These are phyloP conservation scores for Heliconius aoede DNA, from an alignment of 2,888 invertebrate species.

Conservation along the genomic window DNA sequence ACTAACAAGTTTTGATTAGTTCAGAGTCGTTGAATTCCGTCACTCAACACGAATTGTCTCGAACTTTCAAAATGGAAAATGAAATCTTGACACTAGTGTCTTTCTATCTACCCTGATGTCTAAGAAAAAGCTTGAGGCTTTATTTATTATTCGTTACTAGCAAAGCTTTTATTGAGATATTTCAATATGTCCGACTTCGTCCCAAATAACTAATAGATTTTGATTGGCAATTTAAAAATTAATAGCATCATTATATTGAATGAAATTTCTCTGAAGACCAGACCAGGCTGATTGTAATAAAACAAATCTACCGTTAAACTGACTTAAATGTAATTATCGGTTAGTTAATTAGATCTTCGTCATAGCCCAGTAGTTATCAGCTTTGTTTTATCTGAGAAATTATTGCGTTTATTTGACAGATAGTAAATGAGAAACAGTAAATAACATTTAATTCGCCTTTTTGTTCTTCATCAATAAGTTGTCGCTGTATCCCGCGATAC, in stretches of 20 bases:
- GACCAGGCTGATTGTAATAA: conserved; percentile 34
- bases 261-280: conserved; percentile 21
- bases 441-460: neutral
- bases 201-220: conserved; percentile 10
- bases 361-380: conserved; percentile 43
- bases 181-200: conserved; percentile 2
- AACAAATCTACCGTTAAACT: conserved; percentile 58
- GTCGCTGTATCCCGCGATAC: neutral
- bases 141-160: neutral
- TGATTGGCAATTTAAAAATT: conserved; percentile 20
- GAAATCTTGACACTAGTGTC: neutral
- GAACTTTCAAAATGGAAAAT: neutral
- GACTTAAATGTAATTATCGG: conserved; percentile 68
- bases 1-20: no score
- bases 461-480: neutral
- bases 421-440: conserved; percentile 16
- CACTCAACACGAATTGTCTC: neutral
- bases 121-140: no score
- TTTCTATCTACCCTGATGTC: neutral
- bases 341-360: conserved; percentile 65
- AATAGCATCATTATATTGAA: conserved; percentile 14
- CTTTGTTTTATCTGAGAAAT: conserved; percentile 28
- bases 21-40: neutral
- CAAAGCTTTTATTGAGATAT: neutral
- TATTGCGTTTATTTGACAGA: conserved; percentile 10